phyloP scores from a whole-genome alignment of 2,888 invertebrate genomes.

The Chrysolina haemoptera region DNA sequence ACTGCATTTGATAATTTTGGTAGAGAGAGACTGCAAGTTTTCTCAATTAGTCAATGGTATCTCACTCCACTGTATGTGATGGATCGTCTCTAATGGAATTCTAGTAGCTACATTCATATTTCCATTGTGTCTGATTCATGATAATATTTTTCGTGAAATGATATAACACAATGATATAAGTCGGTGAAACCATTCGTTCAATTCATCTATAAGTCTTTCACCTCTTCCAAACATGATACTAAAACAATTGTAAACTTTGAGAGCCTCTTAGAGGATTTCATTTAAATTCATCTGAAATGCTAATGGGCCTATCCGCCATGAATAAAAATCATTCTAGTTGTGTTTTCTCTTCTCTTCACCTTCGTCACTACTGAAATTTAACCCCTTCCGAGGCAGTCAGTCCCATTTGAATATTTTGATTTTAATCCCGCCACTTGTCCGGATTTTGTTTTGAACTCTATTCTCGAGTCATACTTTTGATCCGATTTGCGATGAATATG shows the following conservation, averaged over 20 bases:
- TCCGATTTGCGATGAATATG: conserved; percentile 28
- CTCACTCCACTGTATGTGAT: too few species aligned
- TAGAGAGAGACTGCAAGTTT: too few species aligned
- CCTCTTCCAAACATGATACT: neutral
- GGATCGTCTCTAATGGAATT: too few species aligned
- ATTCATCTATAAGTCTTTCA: neutral
- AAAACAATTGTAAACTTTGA: conserved; percentile 16
- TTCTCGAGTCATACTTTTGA: conserved; percentile 13
- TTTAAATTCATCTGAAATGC: conserved; percentile 66
- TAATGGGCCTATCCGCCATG: conserved; percentile 61
- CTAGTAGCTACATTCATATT: too few species aligned
- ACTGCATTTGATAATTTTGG: too few species aligned
- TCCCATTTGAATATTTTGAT: conserved; percentile 40
- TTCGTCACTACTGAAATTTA: conserved; percentile 33
- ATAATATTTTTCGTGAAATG: too few species aligned
- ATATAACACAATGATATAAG: too few species aligned
- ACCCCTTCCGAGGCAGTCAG: conserved; percentile 36
- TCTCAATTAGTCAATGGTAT: too few species aligned
- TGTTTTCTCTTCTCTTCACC: conserved; percentile 47
- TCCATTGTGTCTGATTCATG: too few species aligned
- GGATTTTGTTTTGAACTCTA: conserved; percentile 22
- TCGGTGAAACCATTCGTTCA: neutral
- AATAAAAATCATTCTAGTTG: conserved; percentile 61
- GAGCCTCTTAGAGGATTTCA: conserved; percentile 59
- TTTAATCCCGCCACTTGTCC: conserved; percentile 35